Conservation (phyloP, 2,888 invertebrate species). For the Sphaeridia pumilis region DNA sequence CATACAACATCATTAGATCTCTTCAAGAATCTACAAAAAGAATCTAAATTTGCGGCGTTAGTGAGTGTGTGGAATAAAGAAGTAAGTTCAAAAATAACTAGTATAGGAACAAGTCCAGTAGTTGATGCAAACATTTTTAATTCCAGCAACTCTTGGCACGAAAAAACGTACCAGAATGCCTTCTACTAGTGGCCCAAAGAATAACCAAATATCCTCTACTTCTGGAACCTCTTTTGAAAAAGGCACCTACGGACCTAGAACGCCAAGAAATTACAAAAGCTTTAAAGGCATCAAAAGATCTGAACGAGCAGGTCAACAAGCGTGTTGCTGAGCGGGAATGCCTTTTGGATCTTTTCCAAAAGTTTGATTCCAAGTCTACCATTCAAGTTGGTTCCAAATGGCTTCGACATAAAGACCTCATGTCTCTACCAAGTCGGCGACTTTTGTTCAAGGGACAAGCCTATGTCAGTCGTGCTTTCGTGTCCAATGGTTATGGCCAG, state of each 20-base stretch:
- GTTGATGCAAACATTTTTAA: not conserved
- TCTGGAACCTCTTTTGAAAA: conserved; percentile 82
- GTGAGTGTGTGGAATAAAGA: conserved; percentile 33
- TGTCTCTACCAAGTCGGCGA: conserved; percentile 28
- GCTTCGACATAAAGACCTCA: conserved; percentile 28
- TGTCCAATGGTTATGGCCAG: conserved; percentile 8
- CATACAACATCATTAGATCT: conserved; percentile 32
- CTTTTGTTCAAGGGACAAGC: conserved; percentile 33
- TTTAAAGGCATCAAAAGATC: conserved; percentile 45
- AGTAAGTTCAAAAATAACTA: too few relatives aligned
- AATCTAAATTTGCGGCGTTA: conserved; percentile 33
- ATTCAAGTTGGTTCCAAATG: conserved; percentile 56
- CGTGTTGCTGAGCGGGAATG: conserved; percentile 86
- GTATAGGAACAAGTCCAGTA: not conserved
- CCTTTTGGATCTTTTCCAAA: conserved; percentile 79
- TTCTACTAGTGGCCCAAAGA: conserved; percentile 86
- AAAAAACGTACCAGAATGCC: conserved; percentile 91
- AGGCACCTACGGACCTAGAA: conserved; percentile 72
- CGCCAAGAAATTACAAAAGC: conserved; percentile 67
- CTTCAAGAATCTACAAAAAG: conserved; percentile 29
- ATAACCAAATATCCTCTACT: conserved; percentile 89
- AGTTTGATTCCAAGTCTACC: conserved; percentile 85
- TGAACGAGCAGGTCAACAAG: conserved; percentile 79
- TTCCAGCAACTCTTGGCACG: conserved; percentile 73
- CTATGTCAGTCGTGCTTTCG: conserved; percentile 24